Conservation (phyloP, 2,888 invertebrate species). For the Leucophenga maculata region DNA sequence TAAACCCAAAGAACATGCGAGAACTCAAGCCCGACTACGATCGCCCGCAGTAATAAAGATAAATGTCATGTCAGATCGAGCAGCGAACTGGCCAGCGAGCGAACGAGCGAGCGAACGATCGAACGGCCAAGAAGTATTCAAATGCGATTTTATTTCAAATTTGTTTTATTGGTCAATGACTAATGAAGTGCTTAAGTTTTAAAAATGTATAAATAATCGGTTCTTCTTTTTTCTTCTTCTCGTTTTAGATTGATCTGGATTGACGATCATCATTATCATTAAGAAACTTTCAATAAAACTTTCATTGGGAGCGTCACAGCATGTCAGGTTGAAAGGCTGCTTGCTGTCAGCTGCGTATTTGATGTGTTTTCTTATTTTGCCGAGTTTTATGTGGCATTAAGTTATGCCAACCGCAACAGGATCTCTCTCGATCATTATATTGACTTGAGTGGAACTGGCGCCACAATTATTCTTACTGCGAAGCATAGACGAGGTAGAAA, state of each 20-base stretch:
- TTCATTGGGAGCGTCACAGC: not conserved
- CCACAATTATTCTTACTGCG: slow-evolving; percentile 20
- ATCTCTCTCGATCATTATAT: not conserved
- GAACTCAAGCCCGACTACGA: slow-evolving; percentile 19
- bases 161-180: slow-evolving; percentile 16
- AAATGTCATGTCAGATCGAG: slow-evolving; percentile 54
- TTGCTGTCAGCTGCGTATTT: not conserved
- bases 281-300: slow-evolving; percentile 19
- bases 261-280: too few species aligned
- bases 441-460: not conserved
- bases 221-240: not conserved
- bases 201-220: slow-evolving; percentile 15
- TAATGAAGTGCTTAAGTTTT: slow-evolving; percentile 22
- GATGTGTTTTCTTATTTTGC: not conserved
- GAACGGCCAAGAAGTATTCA: not conserved
- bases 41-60: slow-evolving; percentile 59
- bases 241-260: too few species aligned
- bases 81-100: slow-evolving; percentile 25
- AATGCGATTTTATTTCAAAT: not conserved
- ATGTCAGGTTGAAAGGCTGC: not conserved
- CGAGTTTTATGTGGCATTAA: not conserved
- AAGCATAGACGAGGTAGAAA: not conserved
- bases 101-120: too few species aligned
- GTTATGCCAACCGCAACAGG: slow-evolving; percentile 16
- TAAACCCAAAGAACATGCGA: slow-evolving; percentile 22